A percentile compares a stretch with the other conserved stretches of the same genome.
These are phyloP conservation scores for Meloe dianella DNA, from an alignment of 2,888 invertebrate genomes.

Conservation along the genomic window DNA sequence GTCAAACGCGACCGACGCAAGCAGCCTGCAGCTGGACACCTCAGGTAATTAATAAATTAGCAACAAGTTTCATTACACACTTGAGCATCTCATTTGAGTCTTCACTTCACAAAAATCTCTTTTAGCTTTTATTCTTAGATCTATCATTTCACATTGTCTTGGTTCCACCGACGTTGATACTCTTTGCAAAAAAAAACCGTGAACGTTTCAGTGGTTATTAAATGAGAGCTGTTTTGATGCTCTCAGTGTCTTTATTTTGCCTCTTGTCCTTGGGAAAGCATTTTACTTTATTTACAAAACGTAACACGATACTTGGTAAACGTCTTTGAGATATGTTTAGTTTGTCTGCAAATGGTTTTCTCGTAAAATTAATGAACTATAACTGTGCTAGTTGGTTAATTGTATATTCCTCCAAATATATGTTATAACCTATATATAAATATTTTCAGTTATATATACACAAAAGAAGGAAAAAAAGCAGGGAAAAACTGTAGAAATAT, in stretches of 20 bases:
- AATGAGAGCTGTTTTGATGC: too few relatives aligned
- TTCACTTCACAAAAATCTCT: too few relatives aligned
- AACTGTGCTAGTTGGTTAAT: constrained; percentile 11
- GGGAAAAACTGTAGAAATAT: constrained; percentile 12
- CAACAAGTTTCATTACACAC: too few relatives aligned
- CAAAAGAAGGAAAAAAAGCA: background rate
- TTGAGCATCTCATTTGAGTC: too few relatives aligned
- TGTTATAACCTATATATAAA: constrained; percentile 10
- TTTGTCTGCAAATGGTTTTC: background rate
- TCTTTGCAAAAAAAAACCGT: too few relatives aligned
- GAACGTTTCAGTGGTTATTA: too few relatives aligned
- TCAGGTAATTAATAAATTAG: constrained; percentile 67
- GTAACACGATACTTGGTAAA: background rate
- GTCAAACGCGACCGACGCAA: constrained; percentile 70
- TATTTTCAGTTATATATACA: constrained; percentile 10
- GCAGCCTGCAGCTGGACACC: constrained; percentile 79
- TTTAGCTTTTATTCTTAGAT: too few relatives aligned
- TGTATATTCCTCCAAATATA: constrained; percentile 3
- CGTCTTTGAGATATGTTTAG: background rate
- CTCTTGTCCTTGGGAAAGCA: background rate
- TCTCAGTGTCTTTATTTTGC: too few relatives aligned
- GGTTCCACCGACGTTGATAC: too few relatives aligned
- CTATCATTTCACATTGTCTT: too few relatives aligned
- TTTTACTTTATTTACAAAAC: background rate
- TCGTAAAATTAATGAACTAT: constrained; percentile 8